Evolutionary conservation across 2,888 invertebrate species (phyloP), one percentile per base, ranked within the genome.

Genomic region (Hirtodrosophila duncani): DNA sequence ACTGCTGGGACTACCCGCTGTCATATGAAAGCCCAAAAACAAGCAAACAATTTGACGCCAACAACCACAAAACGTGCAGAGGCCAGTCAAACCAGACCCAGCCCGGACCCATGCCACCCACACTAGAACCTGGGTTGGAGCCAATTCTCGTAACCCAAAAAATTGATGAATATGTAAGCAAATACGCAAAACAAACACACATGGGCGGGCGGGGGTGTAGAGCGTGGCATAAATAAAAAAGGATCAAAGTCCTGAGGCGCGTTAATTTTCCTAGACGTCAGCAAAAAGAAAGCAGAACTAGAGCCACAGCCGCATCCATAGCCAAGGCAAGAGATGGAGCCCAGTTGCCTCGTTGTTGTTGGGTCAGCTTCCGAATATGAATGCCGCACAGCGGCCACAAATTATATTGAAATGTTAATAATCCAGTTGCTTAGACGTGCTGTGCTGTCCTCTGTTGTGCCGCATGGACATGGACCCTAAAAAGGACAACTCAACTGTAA

Each of bases 381-480:
- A 41, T 34, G 31, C 17, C 21, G n/a, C 23, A 36, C 37, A 20
- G 27, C 43, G 44, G 27, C 57, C 57, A 69, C 67, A 79, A 75
- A 75, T 68, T 67, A 72, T 67, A 81, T 81, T 82, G 69, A 82
- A 82, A 81, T 82, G 82, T 82, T 81, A 69, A 82, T 81, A 81
- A 81, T 82, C 81, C 69, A 74, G 74, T 74, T 65, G 75, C 81
- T 66, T 69, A 64, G 81, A 77, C 78, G 69, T 77, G 71, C 67
- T 64, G 67, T 27, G 63, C 53, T 30, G 31, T 31, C 27, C 31
- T 9, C 23, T 10, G 34, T 6, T 17, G 31, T 36, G 49, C 18
- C 38, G 43, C 18, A 31, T 46, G 17, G 30, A 30, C 38, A 18
- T 17, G 26, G 11, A 23, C 16, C 44, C n/a, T n/a, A 52, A 74